Conservation (phyloP, 2,888 invertebrate genomes). For the Sipha maydis region DNA sequence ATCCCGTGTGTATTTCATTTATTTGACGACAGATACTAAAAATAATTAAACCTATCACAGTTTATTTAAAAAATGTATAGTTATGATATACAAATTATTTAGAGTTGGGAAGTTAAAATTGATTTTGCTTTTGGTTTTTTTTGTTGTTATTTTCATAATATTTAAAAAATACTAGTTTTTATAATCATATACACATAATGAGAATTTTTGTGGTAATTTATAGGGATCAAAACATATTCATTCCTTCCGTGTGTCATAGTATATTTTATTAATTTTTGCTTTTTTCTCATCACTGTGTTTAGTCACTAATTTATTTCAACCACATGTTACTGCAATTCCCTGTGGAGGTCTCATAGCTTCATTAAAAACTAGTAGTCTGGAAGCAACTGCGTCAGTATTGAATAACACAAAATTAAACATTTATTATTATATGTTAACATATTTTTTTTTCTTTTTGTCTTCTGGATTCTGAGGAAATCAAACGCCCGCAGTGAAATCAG, state of each 20-base stretch:
- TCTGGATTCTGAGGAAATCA: not conserved
- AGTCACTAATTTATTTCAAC: constrained; percentile 8
- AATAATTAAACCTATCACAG: too few species aligned
- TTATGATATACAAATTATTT: too few species aligned
- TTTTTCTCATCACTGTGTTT: not conserved
- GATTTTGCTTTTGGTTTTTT: not conserved
- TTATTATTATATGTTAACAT: not conserved
- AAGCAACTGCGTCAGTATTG: not conserved
- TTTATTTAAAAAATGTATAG: too few species aligned
- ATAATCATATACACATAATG: not conserved
- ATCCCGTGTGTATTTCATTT: too few species aligned
- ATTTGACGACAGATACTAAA: too few species aligned
- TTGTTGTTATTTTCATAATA: too few species aligned
- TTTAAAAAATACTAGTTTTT: too few species aligned
- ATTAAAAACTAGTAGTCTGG: constrained; percentile 5
- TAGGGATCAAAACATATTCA: not conserved
- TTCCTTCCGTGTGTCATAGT: not conserved
- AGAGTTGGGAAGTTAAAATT: not conserved
- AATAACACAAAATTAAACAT: not conserved
- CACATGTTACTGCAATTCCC: constrained; percentile 12
- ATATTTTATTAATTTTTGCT: not conserved
- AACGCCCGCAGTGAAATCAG: not conserved
- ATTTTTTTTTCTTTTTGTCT: not conserved
- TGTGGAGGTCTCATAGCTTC: constrained; percentile 10
- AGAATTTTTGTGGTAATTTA: not conserved